These are phyloP conservation scores for Ariopsis seemanni DNA, from an alignment of 2,113 vertebrate species.

Conservation along the genomic window DNA sequence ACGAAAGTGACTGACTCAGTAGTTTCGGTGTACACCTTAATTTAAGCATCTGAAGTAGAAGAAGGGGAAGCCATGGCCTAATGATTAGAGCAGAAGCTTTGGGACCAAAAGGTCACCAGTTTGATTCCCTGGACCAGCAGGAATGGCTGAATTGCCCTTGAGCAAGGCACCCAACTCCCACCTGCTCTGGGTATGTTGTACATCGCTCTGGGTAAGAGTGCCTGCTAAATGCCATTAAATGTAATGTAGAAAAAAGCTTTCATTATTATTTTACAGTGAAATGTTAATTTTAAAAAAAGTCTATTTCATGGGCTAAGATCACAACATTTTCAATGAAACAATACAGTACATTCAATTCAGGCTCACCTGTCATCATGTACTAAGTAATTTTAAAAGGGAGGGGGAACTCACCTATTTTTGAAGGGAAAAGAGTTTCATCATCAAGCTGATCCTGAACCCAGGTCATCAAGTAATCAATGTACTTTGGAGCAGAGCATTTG, in stretches of 20 bases:
- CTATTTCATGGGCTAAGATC: background rate
- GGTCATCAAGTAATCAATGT: conserved; percentile 88
- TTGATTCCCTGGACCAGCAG: too few relatives aligned
- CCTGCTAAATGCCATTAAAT: too few relatives aligned
- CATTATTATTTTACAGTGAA: background rate
- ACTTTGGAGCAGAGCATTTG: conserved; percentile 86
- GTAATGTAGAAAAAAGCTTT: background rate
- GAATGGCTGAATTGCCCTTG: too few relatives aligned
- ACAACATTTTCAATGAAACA: background rate
- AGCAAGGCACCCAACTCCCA: too few relatives aligned
- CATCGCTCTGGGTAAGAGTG: too few relatives aligned
- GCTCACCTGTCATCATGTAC: background rate
- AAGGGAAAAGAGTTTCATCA: conserved; percentile 83
- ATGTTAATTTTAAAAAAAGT: too few relatives aligned
- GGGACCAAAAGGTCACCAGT: too few relatives aligned
- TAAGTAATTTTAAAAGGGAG: background rate
- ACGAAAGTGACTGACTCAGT: background rate
- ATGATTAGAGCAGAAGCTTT: too few relatives aligned
- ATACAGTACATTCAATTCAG: background rate
- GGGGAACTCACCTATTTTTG: conserved; percentile 74
- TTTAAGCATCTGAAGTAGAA: background rate
- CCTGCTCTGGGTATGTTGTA: too few relatives aligned
- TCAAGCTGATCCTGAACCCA: conserved; percentile 88
- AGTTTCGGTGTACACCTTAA: background rate
- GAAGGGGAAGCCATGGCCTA: too few relatives aligned